These are phyloP conservation scores for Spisula solida DNA, from an alignment of 2,888 invertebrate genomes.

Conservation along the genomic window DNA sequence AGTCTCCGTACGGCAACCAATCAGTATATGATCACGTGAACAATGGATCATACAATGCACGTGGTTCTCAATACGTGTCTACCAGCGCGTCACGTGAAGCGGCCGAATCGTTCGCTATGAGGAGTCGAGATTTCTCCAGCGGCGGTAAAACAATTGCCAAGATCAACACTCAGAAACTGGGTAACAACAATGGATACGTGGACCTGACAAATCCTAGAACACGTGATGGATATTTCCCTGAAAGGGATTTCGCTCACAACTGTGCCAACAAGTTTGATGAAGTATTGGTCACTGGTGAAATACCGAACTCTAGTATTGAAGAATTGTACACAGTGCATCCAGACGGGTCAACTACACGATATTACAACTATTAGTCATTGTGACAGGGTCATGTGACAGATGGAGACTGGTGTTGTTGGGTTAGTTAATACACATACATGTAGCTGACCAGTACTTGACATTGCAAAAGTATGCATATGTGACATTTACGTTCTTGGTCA, in stretches of 20 bases:
- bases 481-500: too few species aligned
- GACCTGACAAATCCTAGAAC: neutral
- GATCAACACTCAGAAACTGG: neutral
- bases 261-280: conserved; percentile 5
- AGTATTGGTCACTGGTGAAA: neutral
- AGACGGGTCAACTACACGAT: neutral
- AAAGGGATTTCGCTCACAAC: neutral
- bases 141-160: neutral
- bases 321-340: neutral
- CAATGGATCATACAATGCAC: neutral
- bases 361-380: neutral
- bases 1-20: neutral
- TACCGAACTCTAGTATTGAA: neutral
- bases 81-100: neutral
- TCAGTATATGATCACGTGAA: conserved; percentile 12
- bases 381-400: too few species aligned
- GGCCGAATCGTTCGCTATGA: neutral
- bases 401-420: too few species aligned
- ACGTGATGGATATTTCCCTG: neutral
- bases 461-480: too few species aligned
- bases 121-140: neutral
- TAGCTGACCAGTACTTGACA: too few species aligned
- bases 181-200: neutral
- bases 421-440: too few species aligned
- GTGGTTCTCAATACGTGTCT: neutral